Percentiles rank a stretch among this genome's conserved stretches.
Evolutionary conservation across 1,140 invertebrate species (phyloP).

Genomic region (Reticulitermes speratus): DNA sequence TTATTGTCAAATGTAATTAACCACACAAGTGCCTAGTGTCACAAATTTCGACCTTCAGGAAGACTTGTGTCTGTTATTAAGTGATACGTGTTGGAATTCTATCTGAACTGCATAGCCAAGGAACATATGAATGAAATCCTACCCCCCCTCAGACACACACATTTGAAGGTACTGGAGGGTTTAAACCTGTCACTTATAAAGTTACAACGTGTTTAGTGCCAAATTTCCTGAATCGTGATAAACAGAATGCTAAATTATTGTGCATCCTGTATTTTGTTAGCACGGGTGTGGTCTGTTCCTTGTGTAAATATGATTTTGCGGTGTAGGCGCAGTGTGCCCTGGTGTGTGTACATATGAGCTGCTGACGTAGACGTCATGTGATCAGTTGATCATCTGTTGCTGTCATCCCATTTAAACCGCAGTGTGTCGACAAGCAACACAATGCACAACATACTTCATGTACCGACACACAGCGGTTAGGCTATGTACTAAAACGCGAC

Average conservation of each 20-base stretch:
- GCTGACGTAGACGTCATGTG: neutral
- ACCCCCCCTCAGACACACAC: too few relatives aligned
- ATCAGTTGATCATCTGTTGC: slow-evolving; percentile 15
- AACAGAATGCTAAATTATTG: neutral
- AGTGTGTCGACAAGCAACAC: slow-evolving; percentile 8
- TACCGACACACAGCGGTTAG: neutral
- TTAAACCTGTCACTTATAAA: too few relatives aligned
- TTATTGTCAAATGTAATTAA: too few relatives aligned
- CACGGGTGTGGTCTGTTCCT: neutral
- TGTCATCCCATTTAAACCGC: slow-evolving; percentile 18
- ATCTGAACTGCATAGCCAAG: too few relatives aligned
- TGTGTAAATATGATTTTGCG: slow-evolving; percentile 19
- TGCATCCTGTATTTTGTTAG: slow-evolving; percentile 10
- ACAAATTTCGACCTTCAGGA: too few relatives aligned
- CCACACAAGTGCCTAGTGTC: too few relatives aligned
- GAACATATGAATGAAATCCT: too few relatives aligned
- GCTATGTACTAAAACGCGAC: neutral
- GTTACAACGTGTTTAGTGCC: too few relatives aligned
- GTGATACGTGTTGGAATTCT: too few relatives aligned
- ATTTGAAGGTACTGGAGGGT: too few relatives aligned
- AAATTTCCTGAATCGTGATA: too few relatives aligned
- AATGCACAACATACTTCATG: neutral
- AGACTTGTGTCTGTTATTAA: too few relatives aligned
- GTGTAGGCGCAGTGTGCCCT: neutral
- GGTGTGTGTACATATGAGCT: slow-evolving; percentile 13